Conservation (phyloP, 2,797 vertebrate species). For the Borostomias antarcticus region DNA sequence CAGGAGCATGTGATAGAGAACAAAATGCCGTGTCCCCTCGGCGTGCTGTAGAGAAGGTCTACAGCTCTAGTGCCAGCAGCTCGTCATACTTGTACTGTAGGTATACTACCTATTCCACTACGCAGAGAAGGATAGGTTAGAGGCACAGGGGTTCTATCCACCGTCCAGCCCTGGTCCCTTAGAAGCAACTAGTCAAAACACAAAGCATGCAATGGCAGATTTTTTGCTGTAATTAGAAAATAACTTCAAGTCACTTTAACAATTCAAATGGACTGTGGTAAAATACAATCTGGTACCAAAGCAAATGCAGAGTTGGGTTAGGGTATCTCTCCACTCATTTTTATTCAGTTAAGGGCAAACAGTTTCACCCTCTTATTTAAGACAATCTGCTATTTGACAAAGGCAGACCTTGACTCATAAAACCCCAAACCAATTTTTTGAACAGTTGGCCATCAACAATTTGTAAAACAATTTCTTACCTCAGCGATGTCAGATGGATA, state of each 20-base stretch:
- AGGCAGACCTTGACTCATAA: background rate
- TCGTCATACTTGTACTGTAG: conserved; percentile 34
- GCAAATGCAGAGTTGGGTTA: background rate
- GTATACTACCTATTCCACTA: conserved; percentile 53
- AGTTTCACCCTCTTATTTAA: no score
- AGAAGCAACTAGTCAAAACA: conserved; percentile 47
- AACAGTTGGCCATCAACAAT: conserved; percentile 1
- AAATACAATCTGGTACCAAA: background rate
- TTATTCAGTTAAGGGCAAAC: no score
- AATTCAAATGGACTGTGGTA: background rate
- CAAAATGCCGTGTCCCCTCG: conserved; percentile 67
- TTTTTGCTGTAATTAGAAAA: background rate
- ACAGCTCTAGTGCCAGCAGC: conserved; percentile 48
- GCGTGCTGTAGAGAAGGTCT: conserved; percentile 45
- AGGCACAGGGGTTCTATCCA: conserved; percentile 66
- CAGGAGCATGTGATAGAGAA: conserved; percentile 65
- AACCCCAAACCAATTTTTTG: background rate
- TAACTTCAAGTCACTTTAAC: background rate
- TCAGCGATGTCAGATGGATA: background rate
- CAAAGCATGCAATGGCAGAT: conserved; percentile 31
- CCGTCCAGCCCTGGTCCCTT: conserved; percentile 54
- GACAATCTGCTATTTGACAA: background rate
- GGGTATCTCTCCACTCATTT: background rate
- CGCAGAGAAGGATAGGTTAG: conserved; percentile 49
- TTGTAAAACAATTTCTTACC: background rate